Evolutionary conservation across 2,113 vertebrate species (phyloP).

Genomic region (Ceuthmochares aereus): DNA sequence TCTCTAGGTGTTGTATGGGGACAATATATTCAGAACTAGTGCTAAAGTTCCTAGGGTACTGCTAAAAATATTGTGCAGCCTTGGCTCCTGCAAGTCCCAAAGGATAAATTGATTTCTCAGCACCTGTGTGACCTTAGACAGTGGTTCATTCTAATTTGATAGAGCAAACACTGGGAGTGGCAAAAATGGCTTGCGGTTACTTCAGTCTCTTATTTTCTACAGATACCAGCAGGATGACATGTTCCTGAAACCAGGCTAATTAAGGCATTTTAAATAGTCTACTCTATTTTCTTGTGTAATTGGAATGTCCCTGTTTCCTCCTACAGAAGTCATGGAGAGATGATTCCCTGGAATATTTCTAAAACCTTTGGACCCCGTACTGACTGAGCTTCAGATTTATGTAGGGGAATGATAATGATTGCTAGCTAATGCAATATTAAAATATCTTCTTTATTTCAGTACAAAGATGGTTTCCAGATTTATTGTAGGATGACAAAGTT

Average conservation of each 20-base stretch:
- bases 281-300: constrained; percentile 56
- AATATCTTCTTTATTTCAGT: constrained; percentile 2
- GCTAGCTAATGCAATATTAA: constrained; percentile 52
- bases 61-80: neutral
- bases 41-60: neutral
- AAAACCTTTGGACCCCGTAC: constrained; percentile 31
- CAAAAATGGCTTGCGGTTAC: neutral
- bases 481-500: neutral
- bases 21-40: neutral
- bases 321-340: neutral
- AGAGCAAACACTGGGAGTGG: constrained; percentile 17
- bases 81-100: neutral
- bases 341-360: constrained; percentile 37
- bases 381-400: neutral
- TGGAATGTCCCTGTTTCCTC: constrained; percentile 55
- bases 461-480: neutral
- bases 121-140: neutral
- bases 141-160: neutral
- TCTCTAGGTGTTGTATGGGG: neutral
- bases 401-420: constrained; percentile 27
- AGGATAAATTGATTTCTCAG: constrained; percentile 47
- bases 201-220: neutral
- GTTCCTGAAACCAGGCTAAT: constrained; percentile 51
- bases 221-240: neutral
- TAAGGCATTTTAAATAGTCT: constrained; percentile 58